Conservation (phyloP, 2,888 invertebrate genomes). For the Zonitis immaculata region DNA sequence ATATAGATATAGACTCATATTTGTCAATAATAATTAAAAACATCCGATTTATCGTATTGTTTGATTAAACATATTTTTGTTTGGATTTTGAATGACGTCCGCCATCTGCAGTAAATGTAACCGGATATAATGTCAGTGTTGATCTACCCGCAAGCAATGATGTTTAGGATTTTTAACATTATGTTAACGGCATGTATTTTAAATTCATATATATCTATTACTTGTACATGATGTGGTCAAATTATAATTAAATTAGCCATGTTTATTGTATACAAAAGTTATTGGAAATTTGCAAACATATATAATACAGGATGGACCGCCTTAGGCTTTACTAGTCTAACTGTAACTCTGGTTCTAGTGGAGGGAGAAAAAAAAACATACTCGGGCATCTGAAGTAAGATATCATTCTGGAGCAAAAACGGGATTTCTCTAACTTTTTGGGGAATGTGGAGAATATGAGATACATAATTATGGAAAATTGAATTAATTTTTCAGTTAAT, state of each 20-base stretch:
- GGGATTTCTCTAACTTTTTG: too few species aligned
- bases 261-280: too few species aligned
- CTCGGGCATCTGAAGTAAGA: too few species aligned
- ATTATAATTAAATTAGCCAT: conserved; percentile 3
- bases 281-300: too few species aligned
- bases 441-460: too few species aligned
- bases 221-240: conserved; percentile 9
- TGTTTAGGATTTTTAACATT: conserved; percentile 34
- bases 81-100: conserved; percentile 30
- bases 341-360: too few species aligned
- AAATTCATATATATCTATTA: conserved; percentile 28
- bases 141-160: conserved; percentile 35
- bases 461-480: too few species aligned
- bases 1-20: conserved; percentile 17
- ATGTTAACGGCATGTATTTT: conserved; percentile 32
- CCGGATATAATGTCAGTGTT: conserved; percentile 41
- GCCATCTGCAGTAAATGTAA: conserved; percentile 37
- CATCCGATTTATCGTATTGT: conserved; percentile 31
- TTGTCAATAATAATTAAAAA: conserved; percentile 31
- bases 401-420: too few species aligned
- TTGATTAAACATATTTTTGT: conserved; percentile 32
- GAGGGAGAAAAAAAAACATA: too few species aligned
- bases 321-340: too few species aligned
- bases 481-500: too few species aligned
- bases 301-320: too few species aligned